Evolutionary conservation across 2,888 invertebrate genomes (phyloP).

Genomic region (Pogonocherus hispidulus): DNA sequence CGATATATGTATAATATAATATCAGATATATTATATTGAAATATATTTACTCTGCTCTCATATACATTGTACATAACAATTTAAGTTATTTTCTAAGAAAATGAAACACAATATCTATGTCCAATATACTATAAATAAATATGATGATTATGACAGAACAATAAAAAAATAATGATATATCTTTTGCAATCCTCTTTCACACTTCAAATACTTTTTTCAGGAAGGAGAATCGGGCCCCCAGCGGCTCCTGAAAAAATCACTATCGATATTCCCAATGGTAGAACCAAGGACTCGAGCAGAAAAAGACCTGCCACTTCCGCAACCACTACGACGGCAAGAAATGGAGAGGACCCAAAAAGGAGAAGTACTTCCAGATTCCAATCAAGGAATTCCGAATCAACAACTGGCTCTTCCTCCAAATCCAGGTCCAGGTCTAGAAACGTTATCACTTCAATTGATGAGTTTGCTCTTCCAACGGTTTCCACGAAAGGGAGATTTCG

Average conservation of each 20-base stretch:
- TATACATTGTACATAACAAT: too few relatives aligned
- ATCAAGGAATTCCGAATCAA: neutral
- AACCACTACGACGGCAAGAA: neutral
- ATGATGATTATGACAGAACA: too few relatives aligned
- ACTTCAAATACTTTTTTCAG: conserved; percentile 21
- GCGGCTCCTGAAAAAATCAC: conserved; percentile 46
- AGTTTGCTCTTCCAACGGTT: conserved; percentile 9
- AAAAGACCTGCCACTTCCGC: conserved; percentile 21
- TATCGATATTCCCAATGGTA: conserved; percentile 36
- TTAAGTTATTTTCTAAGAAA: too few relatives aligned
- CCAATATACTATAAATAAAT: too few relatives aligned
- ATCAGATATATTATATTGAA: too few relatives aligned
- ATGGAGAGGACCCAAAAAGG: conserved; percentile 9
- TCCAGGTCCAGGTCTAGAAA: conserved; percentile 29
- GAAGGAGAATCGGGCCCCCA: conserved; percentile 29
- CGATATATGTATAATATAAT: too few relatives aligned
- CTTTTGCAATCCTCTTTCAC: too few relatives aligned
- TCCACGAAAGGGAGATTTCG: conserved; percentile 37
- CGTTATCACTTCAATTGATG: conserved; percentile 16
- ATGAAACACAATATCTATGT: too few relatives aligned
- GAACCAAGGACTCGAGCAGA: conserved; percentile 17
- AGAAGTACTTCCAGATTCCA: conserved; percentile 2
- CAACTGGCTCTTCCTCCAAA: neutral
- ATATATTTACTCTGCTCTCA: too few relatives aligned
- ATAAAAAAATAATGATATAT: too few relatives aligned